Evolutionary conservation across 2,113 vertebrate species (phyloP).

Genomic region (Vidua chalybeata): DNA sequence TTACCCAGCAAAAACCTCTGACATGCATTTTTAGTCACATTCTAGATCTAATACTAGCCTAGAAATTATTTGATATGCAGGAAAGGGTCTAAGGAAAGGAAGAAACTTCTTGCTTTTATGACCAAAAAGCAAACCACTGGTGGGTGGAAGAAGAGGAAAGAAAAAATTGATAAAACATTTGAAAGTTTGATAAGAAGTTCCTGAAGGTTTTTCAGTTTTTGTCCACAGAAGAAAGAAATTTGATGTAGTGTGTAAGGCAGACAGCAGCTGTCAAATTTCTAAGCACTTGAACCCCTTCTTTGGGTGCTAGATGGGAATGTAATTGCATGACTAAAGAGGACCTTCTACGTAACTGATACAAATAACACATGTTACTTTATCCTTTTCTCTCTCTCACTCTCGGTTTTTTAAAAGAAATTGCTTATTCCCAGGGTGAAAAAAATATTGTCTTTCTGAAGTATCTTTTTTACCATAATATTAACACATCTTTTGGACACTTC

Average conservation of each 20-base stretch:
- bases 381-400: background rate
- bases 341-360: constrained; percentile 53
- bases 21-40: background rate
- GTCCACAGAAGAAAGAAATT: background rate
- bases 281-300: background rate
- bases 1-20: background rate
- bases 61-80: background rate
- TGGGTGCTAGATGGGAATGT: background rate
- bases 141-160: background rate
- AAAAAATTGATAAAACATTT: background rate
- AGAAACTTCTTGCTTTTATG: background rate
- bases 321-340: constrained; percentile 1
- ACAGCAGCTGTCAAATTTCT: background rate
- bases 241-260: background rate
- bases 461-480: constrained; percentile 43
- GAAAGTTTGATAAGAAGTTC: background rate
- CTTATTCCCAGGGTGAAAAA: background rate
- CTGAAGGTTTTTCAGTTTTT: background rate
- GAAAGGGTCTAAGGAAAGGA: background rate
- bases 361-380: constrained; percentile 22
- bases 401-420: background rate
- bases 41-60: background rate
- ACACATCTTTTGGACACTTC: constrained; percentile 60
- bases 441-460: constrained; percentile 27
- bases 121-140: background rate